Conservation (phyloP, 2,888 invertebrate species). For the Acleris holmiana region DNA sequence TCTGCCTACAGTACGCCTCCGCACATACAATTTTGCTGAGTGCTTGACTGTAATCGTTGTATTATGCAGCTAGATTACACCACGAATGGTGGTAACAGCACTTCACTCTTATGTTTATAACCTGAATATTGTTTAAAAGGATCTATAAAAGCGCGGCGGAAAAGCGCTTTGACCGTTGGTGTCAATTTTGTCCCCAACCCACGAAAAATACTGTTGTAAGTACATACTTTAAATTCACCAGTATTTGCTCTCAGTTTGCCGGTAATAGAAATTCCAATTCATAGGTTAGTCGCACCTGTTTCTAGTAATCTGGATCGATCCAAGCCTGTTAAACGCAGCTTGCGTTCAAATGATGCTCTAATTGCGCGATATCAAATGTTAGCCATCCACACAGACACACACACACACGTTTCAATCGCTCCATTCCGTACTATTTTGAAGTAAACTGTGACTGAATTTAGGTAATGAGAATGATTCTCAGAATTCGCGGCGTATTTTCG, state of each 20-base stretch:
- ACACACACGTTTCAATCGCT: background rate
- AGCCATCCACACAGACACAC: slow-evolving; percentile 4
- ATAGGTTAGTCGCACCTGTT: slow-evolving; percentile 30
- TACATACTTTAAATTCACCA: slow-evolving; percentile 3
- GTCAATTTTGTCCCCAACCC: background rate
- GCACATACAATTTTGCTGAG: slow-evolving; percentile 46
- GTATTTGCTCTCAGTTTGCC: slow-evolving; percentile 11
- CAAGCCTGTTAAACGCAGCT: slow-evolving; percentile 24
- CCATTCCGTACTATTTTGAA: background rate
- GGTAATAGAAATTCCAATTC: slow-evolving; percentile 1
- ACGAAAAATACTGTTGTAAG: background rate
- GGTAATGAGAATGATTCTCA: too few relatives aligned
- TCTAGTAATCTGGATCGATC: slow-evolving; percentile 15
- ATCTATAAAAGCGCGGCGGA: background rate
- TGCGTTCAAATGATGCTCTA: slow-evolving; percentile 35
- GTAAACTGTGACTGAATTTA: background rate
- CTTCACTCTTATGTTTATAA: slow-evolving; percentile 32
- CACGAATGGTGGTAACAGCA: slow-evolving; percentile 35
- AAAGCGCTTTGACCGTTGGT: background rate
- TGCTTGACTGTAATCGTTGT: slow-evolving; percentile 41
- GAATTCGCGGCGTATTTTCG: background rate
- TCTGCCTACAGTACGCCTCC: slow-evolving; percentile 23
- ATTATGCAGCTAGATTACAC: slow-evolving; percentile 31
- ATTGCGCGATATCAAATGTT: slow-evolving; percentile 25
- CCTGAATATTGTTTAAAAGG: slow-evolving; percentile 26